Evolutionary conservation across 2,888 invertebrate species (phyloP), one percentile per base, ranked within the genome.

Genomic region (Epinotia brunnichana): DNA sequence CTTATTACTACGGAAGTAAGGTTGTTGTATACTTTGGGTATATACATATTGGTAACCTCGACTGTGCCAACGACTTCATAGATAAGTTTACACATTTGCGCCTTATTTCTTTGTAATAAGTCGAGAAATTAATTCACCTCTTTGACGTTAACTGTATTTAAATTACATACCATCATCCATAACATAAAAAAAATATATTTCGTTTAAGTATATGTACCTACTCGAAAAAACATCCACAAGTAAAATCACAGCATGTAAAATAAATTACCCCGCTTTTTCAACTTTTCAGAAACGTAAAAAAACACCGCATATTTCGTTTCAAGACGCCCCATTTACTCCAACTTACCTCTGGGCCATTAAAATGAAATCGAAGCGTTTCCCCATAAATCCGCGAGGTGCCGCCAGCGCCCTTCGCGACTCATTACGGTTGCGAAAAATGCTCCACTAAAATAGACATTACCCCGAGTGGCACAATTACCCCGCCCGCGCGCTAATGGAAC

Each of bases 381-480:
- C 21, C 72, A 72, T 72, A 72, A 72, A 72, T 68, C 72, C 72
- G 72, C 71, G 17, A 68, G 72, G 67, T 72, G 72, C 59, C 69
- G 66, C 87, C 85, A 77, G 82, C 80, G 83, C 85, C 83, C 85
- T 90, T 92, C 91, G 85, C 91, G 90, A 87, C 89, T 91, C 92
- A 91, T 91, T 92, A 92, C 87, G 84, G 84, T 82, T 81, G 80
- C 78, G 88, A 88, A 88, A 90, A 91, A 90, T 88, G 87, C 87
- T 83, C 81, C 85, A 91, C 91, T 92, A 89, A 91, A 92, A 91
- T 91, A 92, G 88, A 91, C 92, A 92, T 92, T 92, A 92, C 90
- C 91, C 87, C 90, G 90, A 93, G 92, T 92, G 90, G 81, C 85
- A 86, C 91, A 90, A 92, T 92, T 90, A 91, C 89, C 81, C 85